Evolutionary conservation across 1,140 invertebrate species (phyloP).

Genomic region (Pseudomyrmex pallidus): DNA sequence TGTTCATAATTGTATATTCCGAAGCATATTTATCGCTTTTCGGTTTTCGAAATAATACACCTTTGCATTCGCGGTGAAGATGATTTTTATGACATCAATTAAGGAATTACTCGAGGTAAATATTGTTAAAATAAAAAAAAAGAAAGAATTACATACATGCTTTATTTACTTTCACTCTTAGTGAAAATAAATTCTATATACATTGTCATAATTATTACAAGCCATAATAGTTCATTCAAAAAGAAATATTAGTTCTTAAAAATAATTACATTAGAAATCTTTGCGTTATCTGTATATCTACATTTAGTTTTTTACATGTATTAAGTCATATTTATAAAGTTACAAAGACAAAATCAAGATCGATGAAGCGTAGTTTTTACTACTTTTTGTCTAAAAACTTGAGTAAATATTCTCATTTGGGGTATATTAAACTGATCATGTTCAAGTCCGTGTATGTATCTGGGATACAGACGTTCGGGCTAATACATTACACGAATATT

Average conservation of each 20-base stretch:
- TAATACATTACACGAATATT: slow-evolving; percentile 43
- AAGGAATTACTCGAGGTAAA: no score
- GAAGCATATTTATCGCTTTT: no score
- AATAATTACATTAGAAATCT: not conserved
- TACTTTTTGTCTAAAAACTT: not conserved
- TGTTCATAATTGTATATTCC: not conserved
- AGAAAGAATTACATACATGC: no score
- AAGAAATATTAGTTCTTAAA: not conserved
- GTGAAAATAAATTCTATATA: not conserved
- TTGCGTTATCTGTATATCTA: not conserved
- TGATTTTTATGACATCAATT: no score
- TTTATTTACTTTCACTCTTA: no score
- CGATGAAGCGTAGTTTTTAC: not conserved
- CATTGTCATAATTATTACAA: not conserved
- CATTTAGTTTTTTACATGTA: not conserved
- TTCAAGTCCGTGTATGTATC: not conserved
- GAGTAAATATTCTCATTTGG: not conserved
- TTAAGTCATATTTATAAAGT: not conserved
- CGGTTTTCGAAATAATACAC: no score
- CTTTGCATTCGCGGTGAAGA: no score
- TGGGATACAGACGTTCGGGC: slow-evolving; percentile 2
- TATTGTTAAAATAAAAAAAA: no score
- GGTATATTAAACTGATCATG: slow-evolving; percentile 14
- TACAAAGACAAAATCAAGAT: not conserved
- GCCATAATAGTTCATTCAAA: not conserved